Conservation (phyloP, 2,113 vertebrate species). For the Callipepla californica region DNA sequence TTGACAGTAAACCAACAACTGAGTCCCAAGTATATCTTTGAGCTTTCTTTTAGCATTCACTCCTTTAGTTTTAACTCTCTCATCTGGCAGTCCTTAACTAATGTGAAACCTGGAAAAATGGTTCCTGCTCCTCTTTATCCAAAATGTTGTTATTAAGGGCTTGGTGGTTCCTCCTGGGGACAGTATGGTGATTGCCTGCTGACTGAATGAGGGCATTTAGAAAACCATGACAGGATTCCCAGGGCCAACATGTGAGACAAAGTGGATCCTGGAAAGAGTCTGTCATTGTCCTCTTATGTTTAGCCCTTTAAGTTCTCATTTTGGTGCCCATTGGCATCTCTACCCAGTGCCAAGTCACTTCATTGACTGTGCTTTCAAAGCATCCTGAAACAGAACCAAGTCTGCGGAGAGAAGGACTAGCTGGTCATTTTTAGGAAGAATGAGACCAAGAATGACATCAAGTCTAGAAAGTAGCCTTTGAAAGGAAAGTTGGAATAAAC, state of each 20-base stretch:
- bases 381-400: not conserved
- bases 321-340: not conserved
- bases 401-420: not conserved
- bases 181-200: not conserved
- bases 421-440: not conserved
- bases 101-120: not conserved
- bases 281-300: not conserved
- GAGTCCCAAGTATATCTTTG: not conserved
- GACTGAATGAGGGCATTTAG: not conserved
- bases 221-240: not conserved
- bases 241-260: fast-evolving
- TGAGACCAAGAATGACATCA: not conserved
- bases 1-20: not conserved
- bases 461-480: not conserved
- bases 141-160: not conserved
- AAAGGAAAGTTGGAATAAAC: not conserved
- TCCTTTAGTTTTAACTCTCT: not conserved
- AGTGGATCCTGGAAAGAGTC: not conserved
- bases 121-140: not conserved
- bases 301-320: not conserved
- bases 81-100: not conserved
- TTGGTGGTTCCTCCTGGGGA: not conserved
- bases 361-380: not conserved
- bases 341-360: not conserved
- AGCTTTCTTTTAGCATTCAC: not conserved